phyloP scores from a whole-genome alignment of 2,888 invertebrate species.

The Cotesia congregata region DNA sequence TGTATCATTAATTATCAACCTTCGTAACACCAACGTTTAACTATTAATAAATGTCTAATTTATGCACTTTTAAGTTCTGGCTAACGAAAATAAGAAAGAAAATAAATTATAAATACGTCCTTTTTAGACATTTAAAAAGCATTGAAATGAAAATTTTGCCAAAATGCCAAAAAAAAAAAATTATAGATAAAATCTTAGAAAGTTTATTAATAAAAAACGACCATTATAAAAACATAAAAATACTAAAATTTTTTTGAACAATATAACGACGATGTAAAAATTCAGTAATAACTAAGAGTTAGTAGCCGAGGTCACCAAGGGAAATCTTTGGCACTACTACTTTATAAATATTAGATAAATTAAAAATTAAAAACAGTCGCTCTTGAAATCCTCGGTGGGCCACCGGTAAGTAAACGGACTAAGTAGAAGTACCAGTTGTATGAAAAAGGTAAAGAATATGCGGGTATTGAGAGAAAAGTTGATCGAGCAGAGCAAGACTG shows the following conservation, averaged over 20 bases:
- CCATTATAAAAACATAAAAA: no score
- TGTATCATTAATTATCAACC: no score
- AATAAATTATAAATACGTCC: no score
- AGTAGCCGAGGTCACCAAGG: slow-evolving; percentile 55
- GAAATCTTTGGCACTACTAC: slow-evolving; percentile 62
- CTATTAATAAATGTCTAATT: no score
- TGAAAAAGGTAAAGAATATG: not conserved
- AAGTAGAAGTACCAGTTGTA: not conserved
- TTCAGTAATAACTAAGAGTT: slow-evolving; percentile 45
- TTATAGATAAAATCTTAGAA: no score
- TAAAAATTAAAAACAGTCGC: slow-evolving; percentile 56
- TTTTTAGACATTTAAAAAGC: no score
- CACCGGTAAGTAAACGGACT: not conserved
- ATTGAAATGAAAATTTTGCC: no score
- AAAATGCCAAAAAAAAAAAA: no score
- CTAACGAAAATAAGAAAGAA: no score
- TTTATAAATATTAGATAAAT: slow-evolving; percentile 67
- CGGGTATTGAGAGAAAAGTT: not conserved
- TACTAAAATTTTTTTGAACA: not conserved
- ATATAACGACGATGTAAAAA: not conserved
- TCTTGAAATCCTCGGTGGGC: slow-evolving; percentile 12
- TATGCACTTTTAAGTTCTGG: no score
- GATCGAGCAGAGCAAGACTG: not conserved
- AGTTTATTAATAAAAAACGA: no score
- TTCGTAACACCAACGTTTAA: no score